Base-by-base conservation (phyloP, 1,140 invertebrate genomes). In the Helicoverpa armigera region DNA sequence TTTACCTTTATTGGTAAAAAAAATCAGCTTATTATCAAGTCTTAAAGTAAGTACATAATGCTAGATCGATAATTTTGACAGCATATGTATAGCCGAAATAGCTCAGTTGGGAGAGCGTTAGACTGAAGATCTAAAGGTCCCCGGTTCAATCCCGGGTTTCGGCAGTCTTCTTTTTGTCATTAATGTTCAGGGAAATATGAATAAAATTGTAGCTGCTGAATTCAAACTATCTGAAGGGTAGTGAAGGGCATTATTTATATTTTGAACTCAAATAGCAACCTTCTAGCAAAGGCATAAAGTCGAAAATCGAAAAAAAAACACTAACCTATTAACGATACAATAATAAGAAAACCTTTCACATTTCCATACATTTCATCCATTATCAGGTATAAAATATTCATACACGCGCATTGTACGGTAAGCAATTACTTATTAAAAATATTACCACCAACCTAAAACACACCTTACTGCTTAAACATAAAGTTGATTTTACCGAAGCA, bases 391-490 rank as follows among this genome's bases (percentile, higher is more conserved):
- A 70, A 54, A 70, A 23, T 53, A 70, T 70, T 70, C 67, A 50
- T 13, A 23, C 12, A 43, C 67, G 18, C 4, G 3, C 54, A 56
- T 56, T 74, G 3, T 70, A 14, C 53, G 2, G 7, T 13, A 74
- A 60, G 56, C 58, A 60, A 61, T 75, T 50, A 75, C n/a, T 60
- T 14, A 61, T 73, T 58, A 73, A 73, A 75, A 75, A 23, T 58
- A 48, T 13, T 12, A 13, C 2, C 4, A 1, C 11, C 43, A 29
- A 50, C 10, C 0, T 10, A 75, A 60, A 61, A 2, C 5, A 16
- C 0, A 60, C 56, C 56, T 43, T 50, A 61, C 13, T 3, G 1
- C 13, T 2, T 23, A 14, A 2, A 9, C 12, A 50, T 50, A 75
- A 58, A 61, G 74, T 63, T 4, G 5, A 53, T 53, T 58, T 60